These are phyloP conservation scores for Mesocricetus auratus DNA, from an alignment of 2,113 vertebrate species.

Conservation along the genomic window DNA sequence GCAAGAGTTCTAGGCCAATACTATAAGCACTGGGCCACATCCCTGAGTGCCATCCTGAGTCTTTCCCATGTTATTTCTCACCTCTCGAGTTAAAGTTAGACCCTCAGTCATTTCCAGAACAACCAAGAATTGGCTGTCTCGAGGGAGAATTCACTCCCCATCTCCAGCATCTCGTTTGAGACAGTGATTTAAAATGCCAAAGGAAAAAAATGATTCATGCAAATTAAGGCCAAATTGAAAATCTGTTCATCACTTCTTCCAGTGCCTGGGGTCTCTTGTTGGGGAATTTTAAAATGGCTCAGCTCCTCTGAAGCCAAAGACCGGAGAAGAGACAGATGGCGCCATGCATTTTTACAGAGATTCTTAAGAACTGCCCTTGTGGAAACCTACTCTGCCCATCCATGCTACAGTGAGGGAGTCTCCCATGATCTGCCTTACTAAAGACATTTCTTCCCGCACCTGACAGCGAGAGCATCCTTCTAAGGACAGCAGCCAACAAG, in stretches of 20 bases:
- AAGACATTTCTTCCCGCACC: conserved; percentile 83
- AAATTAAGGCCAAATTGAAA: conserved; percentile 89
- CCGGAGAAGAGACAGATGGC: conserved; percentile 88
- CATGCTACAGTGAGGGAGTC: conserved; percentile 78
- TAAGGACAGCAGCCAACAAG: conserved; percentile 73
- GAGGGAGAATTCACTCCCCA: conserved; percentile 75
- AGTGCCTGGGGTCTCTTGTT: conserved; percentile 86
- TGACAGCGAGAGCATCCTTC: conserved; percentile 82
- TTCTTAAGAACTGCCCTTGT: conserved; percentile 85
- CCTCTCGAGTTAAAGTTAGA: background rate
- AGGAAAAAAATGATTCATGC: conserved; percentile 60
- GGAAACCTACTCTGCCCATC: conserved; percentile 83
- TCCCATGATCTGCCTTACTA: conserved; percentile 83
- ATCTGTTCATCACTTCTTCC: conserved; percentile 88
- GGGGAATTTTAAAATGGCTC: conserved; percentile 88
- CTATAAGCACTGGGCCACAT: background rate
- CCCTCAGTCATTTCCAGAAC: conserved; percentile 7
- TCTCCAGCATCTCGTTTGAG: conserved; percentile 78
- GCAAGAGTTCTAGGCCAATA: background rate
- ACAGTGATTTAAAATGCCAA: conserved; percentile 85
- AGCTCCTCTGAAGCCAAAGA: conserved; percentile 85
- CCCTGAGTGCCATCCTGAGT: background rate
- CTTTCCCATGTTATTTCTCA: background rate
- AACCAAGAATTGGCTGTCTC: background rate
- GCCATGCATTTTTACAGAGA: conserved; percentile 86